phyloP scores from a whole-genome alignment of 2,113 vertebrate genomes.

The Tricholaema leucomelas region DNA sequence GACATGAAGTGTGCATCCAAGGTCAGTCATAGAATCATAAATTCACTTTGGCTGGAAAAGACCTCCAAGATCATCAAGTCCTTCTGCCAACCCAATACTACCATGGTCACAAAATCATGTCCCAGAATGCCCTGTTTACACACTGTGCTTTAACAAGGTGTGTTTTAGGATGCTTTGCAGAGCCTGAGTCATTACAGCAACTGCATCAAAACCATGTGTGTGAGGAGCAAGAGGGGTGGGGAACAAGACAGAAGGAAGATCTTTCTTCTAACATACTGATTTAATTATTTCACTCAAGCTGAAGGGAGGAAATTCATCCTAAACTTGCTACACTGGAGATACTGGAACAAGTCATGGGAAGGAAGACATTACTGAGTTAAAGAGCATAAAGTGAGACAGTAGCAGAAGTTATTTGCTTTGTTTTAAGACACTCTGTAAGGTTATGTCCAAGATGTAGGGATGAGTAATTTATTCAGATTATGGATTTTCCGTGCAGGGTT shows the following conservation, averaged over 20 bases:
- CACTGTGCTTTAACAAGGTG: neutral
- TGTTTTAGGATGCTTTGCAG: neutral
- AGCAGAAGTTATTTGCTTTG: neutral
- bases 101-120: too few species aligned
- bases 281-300: neutral
- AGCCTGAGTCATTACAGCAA: neutral
- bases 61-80: too few species aligned
- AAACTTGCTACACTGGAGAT: neutral
- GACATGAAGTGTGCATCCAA: neutral
- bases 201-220: neutral
- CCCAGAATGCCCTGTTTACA: too few species aligned
- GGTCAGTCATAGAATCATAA: too few species aligned
- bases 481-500: neutral
- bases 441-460: neutral
- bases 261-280: neutral
- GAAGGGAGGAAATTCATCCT: neutral
- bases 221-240: neutral
- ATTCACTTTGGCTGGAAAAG: too few species aligned
- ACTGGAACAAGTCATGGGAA: slow-evolving; percentile 18
- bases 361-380: neutral
- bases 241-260: neutral
- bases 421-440: neutral
- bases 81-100: too few species aligned
- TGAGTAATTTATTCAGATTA: neutral
- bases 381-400: neutral